Conservation (phyloP, 1,140 invertebrate species). For the Hyles vespertilio region DNA sequence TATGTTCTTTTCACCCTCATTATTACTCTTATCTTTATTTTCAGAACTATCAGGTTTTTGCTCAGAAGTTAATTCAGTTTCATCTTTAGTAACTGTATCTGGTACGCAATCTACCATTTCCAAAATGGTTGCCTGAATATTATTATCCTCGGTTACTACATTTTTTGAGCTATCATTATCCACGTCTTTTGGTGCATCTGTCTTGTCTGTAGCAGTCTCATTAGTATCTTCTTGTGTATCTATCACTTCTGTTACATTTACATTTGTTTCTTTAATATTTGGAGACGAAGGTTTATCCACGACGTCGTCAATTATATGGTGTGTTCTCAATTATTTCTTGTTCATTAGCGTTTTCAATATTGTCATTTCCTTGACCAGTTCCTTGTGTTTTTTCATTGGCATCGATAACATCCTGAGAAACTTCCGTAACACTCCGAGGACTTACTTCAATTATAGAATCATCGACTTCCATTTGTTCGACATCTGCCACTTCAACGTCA, state of each 20-base stretch:
- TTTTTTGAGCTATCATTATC: too few relatives aligned
- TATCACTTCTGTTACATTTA: background rate
- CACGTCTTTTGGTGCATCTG: constrained; percentile 19
- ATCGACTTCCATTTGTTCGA: constrained; percentile 8
- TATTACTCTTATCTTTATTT: constrained; percentile 36
- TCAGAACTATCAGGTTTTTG: constrained; percentile 41
- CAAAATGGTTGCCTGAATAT: too few relatives aligned
- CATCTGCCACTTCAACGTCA: constrained; percentile 10
- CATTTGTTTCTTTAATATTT: background rate
- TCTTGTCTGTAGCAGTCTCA: constrained; percentile 36
- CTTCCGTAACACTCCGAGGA: too few relatives aligned
- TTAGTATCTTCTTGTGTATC: constrained; percentile 1
- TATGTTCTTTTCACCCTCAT: constrained; percentile 17
- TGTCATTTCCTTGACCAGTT: background rate
- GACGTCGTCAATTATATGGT: constrained; percentile 1
- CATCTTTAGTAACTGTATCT: constrained; percentile 57
- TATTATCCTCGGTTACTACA: too few relatives aligned
- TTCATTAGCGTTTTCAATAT: constrained; percentile 9
- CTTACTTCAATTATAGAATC: background rate
- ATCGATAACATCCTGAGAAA: too few relatives aligned
- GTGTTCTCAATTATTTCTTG: constrained; percentile 1
- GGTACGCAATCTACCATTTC: constrained; percentile 43
- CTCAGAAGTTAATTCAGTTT: constrained; percentile 60
- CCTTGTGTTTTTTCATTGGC: background rate
- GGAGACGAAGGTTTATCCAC: background rate